These are phyloP conservation scores for Harpagoxenus sublaevis DNA, from an alignment of 2,888 invertebrate genomes.

Conservation along the genomic window DNA sequence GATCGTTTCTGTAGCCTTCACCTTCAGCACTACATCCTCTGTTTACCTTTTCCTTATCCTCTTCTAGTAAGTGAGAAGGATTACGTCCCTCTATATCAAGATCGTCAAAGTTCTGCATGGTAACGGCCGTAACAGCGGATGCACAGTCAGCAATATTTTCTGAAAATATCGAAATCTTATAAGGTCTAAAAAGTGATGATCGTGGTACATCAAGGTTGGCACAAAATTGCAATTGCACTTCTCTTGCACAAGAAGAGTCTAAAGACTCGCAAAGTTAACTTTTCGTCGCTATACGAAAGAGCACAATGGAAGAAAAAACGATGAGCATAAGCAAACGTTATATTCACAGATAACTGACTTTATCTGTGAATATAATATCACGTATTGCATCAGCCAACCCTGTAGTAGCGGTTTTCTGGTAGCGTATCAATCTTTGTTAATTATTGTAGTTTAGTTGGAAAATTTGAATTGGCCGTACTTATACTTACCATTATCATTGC, in stretches of 20 bases:
- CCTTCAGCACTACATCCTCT: not conserved
- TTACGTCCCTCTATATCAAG: constrained; percentile 85
- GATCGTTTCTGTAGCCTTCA: not conserved
- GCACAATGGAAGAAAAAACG: not conserved
- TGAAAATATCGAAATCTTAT: constrained; percentile 68
- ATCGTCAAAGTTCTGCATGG: constrained; percentile 86
- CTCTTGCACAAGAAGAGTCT: not conserved
- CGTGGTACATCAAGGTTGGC: constrained; percentile 56
- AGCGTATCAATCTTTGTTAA: constrained; percentile 16
- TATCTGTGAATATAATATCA: constrained; percentile 4
- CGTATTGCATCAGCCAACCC: constrained; percentile 54
- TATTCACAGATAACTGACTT: not conserved
- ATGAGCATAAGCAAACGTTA: constrained; percentile 1
- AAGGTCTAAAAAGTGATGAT: constrained; percentile 27
- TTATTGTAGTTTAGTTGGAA: constrained; percentile 53
- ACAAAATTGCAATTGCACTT: not conserved
- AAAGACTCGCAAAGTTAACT: not conserved
- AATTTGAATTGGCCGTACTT: constrained; percentile 67
- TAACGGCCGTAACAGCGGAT: constrained; percentile 34
- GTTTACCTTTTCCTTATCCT: constrained; percentile 85
- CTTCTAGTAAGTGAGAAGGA: constrained; percentile 84
- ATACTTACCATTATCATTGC: constrained; percentile 68
- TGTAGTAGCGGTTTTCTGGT: constrained; percentile 55
- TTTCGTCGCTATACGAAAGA: not conserved
- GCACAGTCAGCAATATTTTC: constrained; percentile 57